phyloP scores from a whole-genome alignment of 2,888 invertebrate genomes.

The Eutolmus rufibarbis region DNA sequence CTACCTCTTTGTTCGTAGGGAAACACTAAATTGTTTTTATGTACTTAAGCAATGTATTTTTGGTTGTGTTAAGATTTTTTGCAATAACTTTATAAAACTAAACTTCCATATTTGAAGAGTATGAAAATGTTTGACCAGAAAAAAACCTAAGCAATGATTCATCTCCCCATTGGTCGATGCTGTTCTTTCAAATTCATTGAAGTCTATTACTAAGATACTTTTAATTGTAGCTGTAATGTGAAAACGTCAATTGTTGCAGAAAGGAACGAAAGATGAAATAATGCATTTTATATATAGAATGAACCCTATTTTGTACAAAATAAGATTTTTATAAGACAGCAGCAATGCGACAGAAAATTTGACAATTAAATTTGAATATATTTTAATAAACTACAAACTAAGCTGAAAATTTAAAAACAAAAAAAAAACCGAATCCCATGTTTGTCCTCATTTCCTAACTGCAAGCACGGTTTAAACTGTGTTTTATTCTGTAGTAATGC shows the following conservation, averaged over 20 bases:
- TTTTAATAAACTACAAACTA: constrained; percentile 1
- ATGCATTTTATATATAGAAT: constrained; percentile 1
- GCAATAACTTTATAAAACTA: neutral
- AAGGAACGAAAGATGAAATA: neutral
- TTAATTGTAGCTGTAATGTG: neutral
- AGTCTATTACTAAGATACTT: neutral
- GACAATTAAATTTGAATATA: neutral
- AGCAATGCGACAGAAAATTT: neutral
- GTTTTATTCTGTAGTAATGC: neutral
- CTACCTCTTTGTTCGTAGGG: too few relatives aligned
- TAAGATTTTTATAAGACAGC: neutral
- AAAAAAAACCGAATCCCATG: neutral
- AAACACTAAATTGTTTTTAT: neutral
- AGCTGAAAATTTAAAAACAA: neutral
- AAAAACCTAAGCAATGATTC: neutral
- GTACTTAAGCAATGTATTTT: neutral
- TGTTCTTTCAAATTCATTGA: neutral
- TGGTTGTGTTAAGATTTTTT: neutral
- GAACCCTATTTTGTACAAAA: constrained; percentile 3
- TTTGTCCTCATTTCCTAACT: neutral
- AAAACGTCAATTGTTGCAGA: constrained; percentile 9
- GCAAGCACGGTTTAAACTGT: neutral
- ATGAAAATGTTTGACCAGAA: neutral
- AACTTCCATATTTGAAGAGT: neutral
- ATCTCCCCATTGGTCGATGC: neutral